Base-by-base conservation (phyloP, 2,888 invertebrate genomes). In the Microplitis deprimator region DNA sequence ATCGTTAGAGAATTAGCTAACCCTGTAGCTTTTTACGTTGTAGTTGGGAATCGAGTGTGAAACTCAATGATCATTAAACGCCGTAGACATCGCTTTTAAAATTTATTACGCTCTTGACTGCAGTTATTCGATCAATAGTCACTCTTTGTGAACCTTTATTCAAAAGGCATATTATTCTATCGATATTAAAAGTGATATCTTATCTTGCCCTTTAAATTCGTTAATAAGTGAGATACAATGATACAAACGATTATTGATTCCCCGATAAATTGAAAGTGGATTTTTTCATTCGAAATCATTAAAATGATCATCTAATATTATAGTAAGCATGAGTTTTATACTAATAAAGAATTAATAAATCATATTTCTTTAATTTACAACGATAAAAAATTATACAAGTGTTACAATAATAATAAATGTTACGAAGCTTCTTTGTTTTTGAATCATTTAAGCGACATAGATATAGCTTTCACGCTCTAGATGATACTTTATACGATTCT, bases 291-390 rank as follows among this genome's bases (percentile, higher is more conserved):
- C 20, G 16, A 1, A 20, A 20, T 20, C 1, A 20, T 62, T 17
- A 73, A 65, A 60, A 78, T 75, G 68, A 73, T 78, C 68, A 10
- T 40, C 41, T 78, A 75, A 72, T 78, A 16, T 41, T 71, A 41
- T 50, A 72, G 78, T 78, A 10, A 73, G 6, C 13, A 29, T 3
- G 5, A 40, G n/a, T 17, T 67, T 8, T 10, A 13, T 17, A 65
- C 68, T n/a, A 77, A 77, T 62, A n/a, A 10, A 5, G 38, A 50
- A 13, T 72, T 77, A 68, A 50, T 73, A 39, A 40, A 39, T 38
- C 73, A 74, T 59, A 29, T 73, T 39, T 40, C 16, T 6, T 39
- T 67, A 13, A 41, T 73, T 10, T 62, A 77, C 60, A 39, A 20
- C 20, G 50, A 61, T 17, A 41, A 68, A 8, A 60, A 73, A 61